Evolutionary conservation across 37 sponge, comb jelly and placozoan species (phyloP).

Genomic region (Oopsacas minuta): DNA sequence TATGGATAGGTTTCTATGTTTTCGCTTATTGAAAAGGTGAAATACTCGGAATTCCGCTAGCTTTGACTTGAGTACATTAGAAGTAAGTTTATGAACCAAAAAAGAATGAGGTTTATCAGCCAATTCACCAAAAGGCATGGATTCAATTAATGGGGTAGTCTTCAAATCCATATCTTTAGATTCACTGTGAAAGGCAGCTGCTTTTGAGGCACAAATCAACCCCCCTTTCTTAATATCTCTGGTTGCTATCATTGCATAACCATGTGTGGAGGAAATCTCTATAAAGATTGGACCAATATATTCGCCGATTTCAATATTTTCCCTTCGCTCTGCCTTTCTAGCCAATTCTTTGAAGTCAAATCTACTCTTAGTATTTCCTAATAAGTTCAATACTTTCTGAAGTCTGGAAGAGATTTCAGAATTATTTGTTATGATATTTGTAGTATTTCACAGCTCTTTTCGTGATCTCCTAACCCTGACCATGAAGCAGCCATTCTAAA

Average conservation of each 20-base stretch:
- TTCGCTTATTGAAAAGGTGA: neutral
- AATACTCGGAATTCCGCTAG: neutral
- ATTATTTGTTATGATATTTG: constrained; percentile 25
- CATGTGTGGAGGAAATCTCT: neutral
- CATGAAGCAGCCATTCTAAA: constrained; percentile 59
- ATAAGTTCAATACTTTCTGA: neutral
- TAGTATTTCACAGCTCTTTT: constrained; percentile 43
- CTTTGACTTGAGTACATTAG: neutral
- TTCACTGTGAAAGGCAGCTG: neutral
- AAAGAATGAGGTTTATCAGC: neutral
- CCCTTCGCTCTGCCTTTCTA: neutral
- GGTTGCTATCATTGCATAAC: neutral
- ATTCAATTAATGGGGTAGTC: neutral
- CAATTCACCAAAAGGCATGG: neutral
- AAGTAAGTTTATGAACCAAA: neutral
- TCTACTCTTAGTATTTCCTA: neutral
- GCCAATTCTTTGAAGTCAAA: neutral
- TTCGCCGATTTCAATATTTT: neutral
- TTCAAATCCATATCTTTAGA: neutral
- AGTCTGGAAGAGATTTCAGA: neutral
- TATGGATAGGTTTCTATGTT: neutral
- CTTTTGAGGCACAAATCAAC: neutral
- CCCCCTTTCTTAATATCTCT: constrained; percentile 3
- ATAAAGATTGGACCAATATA: neutral
- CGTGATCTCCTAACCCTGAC: constrained; percentile 36